Conservation (phyloP, 2,797 vertebrate genomes). For the Acanthiza pusilla region DNA sequence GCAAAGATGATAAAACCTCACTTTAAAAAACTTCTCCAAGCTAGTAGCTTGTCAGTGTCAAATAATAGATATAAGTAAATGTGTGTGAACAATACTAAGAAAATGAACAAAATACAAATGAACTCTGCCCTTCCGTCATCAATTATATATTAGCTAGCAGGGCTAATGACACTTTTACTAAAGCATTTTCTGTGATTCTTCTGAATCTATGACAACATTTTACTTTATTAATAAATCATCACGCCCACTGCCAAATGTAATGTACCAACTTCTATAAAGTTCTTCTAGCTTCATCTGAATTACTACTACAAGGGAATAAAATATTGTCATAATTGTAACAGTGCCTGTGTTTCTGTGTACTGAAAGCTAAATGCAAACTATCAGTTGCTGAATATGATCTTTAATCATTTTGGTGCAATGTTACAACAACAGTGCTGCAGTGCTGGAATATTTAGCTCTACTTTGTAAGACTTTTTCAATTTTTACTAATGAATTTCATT, state of each 20-base stretch:
- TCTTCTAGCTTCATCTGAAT: slow-evolving; percentile 27
- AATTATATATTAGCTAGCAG: slow-evolving; percentile 13
- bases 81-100: neutral
- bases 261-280: neutral
- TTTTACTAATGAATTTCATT: slow-evolving; percentile 77
- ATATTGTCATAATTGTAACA: neutral
- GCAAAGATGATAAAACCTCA: neutral
- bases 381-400: slow-evolving; percentile 46
- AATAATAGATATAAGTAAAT: neutral
- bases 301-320: neutral
- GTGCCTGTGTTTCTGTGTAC: neutral
- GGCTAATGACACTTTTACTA: slow-evolving; percentile 11
- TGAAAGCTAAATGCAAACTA: slow-evolving; percentile 44
- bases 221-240: slow-evolving; percentile 46
- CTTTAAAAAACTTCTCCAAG: slow-evolving; percentile 14
- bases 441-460: slow-evolving; percentile 27
- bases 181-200: slow-evolving; percentile 1
- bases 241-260: neutral
- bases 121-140: slow-evolving; percentile 9
- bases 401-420: slow-evolving; percentile 60
- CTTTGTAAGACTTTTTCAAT: slow-evolving; percentile 49
- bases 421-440: slow-evolving; percentile 1
- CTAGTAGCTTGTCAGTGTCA: neutral
- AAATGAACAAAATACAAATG: slow-evolving; percentile 3
- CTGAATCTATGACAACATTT: neutral